phyloP scores from a whole-genome alignment of 2,888 invertebrate genomes.

The Agrypnus murinus region DNA sequence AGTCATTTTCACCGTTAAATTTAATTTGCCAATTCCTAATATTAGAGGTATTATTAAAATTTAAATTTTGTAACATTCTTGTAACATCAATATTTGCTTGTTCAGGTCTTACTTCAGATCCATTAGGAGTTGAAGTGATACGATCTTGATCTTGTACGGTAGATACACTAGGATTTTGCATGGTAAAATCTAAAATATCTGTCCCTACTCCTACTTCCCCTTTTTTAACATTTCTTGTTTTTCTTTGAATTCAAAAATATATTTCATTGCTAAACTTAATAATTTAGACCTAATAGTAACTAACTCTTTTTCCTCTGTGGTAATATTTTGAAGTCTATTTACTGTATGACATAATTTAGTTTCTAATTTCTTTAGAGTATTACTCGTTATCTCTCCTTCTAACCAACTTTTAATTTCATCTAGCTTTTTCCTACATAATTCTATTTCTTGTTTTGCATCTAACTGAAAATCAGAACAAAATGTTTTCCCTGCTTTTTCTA shows the following conservation, averaged over 20 bases:
- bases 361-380: neutral
- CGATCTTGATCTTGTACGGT: neutral
- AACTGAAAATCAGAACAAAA: neutral
- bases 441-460: neutral
- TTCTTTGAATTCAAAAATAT: too few relatives aligned
- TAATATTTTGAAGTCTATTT: neutral
- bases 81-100: neutral
- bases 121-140: neutral
- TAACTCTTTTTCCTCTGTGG: neutral
- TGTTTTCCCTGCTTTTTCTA: conserved; percentile 10
- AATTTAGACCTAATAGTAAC: too few relatives aligned
- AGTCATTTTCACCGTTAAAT: neutral
- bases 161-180: neutral
- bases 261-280: too few relatives aligned
- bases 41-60: too few relatives aligned
- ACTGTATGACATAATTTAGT: neutral
- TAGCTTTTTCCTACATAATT: neutral
- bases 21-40: conserved; percentile 27
- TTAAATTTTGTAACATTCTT: too few relatives aligned
- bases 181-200: neutral
- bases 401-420: neutral
- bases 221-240: too few relatives aligned
- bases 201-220: neutral
- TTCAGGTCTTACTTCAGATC: neutral
- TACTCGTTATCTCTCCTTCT: too few relatives aligned